Percentiles rank a stretch among this genome's conserved stretches.
Evolutionary conservation across 2,113 vertebrate genomes (phyloP).

Genomic region (Cochlearius cochlearius): DNA sequence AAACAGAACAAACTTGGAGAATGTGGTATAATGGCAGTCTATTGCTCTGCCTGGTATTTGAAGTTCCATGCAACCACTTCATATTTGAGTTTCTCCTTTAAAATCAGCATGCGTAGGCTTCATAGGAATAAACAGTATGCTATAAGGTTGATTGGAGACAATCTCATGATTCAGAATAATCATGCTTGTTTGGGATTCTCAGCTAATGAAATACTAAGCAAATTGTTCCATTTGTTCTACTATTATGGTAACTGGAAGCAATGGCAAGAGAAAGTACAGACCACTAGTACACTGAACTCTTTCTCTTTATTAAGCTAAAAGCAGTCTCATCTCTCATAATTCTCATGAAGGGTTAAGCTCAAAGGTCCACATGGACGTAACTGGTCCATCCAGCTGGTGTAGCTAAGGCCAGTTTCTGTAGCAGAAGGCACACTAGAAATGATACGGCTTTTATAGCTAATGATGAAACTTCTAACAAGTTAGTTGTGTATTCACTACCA

Average conservation of each 20-base stretch:
- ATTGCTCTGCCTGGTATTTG: neutral
- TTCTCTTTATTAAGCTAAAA: neutral
- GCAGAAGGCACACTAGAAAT: neutral
- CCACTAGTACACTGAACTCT: neutral
- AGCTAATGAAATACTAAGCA: neutral
- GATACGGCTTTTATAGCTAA: neutral
- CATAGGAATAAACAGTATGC: neutral
- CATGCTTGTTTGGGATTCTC: neutral
- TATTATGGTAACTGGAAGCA: neutral
- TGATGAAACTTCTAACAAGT: neutral
- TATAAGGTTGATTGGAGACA: neutral
- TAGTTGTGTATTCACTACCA: neutral
- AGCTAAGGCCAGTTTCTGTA: neutral
- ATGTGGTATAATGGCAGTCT: neutral
- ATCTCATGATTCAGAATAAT: neutral
- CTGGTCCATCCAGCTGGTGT: neutral
- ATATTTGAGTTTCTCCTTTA: neutral
- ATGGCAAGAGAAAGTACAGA: neutral
- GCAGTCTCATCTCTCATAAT: neutral
- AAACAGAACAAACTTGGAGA: neutral
- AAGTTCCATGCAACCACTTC: neutral
- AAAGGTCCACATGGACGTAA: neutral
- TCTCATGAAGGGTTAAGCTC: neutral
- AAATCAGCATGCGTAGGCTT: neutral
- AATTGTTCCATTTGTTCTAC: neutral